phyloP scores from a whole-genome alignment of 2,797 vertebrate genomes.

The Parauchenoglanis punctatus region DNA sequence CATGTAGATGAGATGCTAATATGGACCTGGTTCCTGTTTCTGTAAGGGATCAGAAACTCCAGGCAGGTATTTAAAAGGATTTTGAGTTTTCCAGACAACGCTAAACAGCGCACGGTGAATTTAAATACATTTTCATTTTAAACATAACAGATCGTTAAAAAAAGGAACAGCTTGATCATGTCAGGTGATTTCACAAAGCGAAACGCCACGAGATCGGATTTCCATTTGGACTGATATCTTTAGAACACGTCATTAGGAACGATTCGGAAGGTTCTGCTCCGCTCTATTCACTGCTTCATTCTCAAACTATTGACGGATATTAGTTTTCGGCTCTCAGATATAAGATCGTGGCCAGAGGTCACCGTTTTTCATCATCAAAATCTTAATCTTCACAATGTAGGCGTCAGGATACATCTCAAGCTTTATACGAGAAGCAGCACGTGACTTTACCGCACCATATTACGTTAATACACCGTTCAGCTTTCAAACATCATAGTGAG shows the following conservation, averaged over 20 bases:
- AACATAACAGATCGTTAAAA: not conserved
- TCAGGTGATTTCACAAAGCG: not conserved
- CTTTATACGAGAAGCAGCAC: not conserved
- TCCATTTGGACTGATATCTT: not conserved
- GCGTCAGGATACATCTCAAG: not conserved
- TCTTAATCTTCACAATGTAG: not conserved
- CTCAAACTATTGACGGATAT: not conserved
- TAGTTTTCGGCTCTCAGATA: not conserved
- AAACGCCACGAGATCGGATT: not conserved
- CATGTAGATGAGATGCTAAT: not conserved
- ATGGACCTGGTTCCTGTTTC: not conserved
- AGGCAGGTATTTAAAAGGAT: not conserved
- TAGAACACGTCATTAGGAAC: not conserved
- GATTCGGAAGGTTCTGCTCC: not conserved
- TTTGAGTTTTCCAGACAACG: not conserved
- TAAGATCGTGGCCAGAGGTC: not conserved
- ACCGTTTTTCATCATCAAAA: not conserved
- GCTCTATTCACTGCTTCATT: not conserved
- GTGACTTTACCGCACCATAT: not conserved
- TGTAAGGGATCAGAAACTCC: not conserved
- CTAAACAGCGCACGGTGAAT: not conserved
- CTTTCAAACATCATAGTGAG: not conserved
- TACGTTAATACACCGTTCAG: not conserved
- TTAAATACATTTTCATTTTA: not conserved
- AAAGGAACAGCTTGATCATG: not conserved